Percentiles rank a stretch among this genome's conserved stretches.
phyloP scores from a whole-genome alignment of 2,888 invertebrate species.

The Dusona sp. region DNA sequence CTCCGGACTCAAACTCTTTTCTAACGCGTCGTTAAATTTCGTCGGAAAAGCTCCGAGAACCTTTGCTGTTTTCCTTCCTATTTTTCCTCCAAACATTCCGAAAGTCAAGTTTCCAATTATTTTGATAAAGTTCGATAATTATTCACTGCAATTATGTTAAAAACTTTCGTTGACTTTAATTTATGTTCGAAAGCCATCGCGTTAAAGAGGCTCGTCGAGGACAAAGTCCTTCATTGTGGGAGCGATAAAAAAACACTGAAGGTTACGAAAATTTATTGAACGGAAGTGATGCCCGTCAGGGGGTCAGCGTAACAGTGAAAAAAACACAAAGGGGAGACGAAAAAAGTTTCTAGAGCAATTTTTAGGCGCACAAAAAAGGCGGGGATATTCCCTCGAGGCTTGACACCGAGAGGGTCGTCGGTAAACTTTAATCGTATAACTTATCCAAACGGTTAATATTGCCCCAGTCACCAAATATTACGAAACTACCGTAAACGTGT shows the following conservation, averaged over 20 bases:
- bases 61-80: background rate
- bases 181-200: too few species aligned
- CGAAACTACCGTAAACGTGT: conserved; percentile 27
- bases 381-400: conserved; percentile 11
- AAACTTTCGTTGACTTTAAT: too few species aligned
- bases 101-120: background rate
- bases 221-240: background rate
- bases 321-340: conserved; percentile 5
- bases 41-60: background rate
- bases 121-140: background rate
- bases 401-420: background rate
- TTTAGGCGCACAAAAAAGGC: background rate
- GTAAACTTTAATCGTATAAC: conserved; percentile 13
- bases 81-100: background rate
- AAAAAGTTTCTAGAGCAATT: conserved; percentile 12
- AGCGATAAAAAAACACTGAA: background rate
- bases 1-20: background rate
- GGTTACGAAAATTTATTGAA: conserved; percentile 7
- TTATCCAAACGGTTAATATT: conserved; percentile 10
- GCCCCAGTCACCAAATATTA: conserved; percentile 22
- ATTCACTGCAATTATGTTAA: background rate
- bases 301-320: background rate
- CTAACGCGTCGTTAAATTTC: background rate
- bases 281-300: conserved; percentile 8
- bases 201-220: background rate